Percentiles rank a stretch among this genome's conserved stretches.
Conservation (phyloP, 2,113 vertebrate genomes). For the Polypterus senegalus region DNA sequence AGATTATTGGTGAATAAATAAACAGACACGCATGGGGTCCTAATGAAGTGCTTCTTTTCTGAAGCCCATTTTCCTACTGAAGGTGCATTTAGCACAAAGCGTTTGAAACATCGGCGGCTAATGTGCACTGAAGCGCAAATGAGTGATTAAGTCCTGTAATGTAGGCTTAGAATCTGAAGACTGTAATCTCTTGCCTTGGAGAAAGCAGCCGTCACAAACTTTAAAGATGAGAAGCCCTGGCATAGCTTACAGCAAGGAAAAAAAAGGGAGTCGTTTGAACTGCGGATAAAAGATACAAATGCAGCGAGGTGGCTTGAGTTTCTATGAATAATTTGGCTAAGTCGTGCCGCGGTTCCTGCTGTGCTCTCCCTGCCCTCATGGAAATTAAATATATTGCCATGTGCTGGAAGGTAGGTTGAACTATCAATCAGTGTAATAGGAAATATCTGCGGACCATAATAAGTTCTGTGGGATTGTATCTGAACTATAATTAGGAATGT, state of each 20-base stretch:
- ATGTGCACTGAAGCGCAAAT: too few relatives aligned
- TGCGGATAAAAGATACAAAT: constrained; percentile 6
- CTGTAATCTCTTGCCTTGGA: too few relatives aligned
- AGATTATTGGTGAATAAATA: too few relatives aligned
- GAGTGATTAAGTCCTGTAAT: too few relatives aligned
- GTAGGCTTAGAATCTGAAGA: too few relatives aligned
- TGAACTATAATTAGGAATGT: too few relatives aligned
- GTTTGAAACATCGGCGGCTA: too few relatives aligned
- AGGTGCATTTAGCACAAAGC: too few relatives aligned
- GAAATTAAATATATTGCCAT: too few relatives aligned
- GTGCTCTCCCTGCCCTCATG: background rate
- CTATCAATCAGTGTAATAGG: constrained; percentile 34
- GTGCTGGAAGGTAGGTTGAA: constrained; percentile 17
- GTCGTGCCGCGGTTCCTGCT: constrained; percentile 4
- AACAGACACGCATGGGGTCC: too few relatives aligned
- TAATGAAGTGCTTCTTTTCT: too few relatives aligned
- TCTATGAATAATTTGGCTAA: constrained; percentile 22
- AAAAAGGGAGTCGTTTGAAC: constrained; percentile 5
- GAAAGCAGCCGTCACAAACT: background rate
- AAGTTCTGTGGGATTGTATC: constrained; percentile 17
- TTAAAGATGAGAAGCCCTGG: background rate
- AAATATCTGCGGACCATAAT: constrained; percentile 35
- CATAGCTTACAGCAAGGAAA: background rate
- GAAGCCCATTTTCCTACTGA: too few relatives aligned
- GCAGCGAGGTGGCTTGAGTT: constrained; percentile 8